These are phyloP conservation scores for Omphaloscelis lunosa DNA, from an alignment of 2,888 invertebrate species.

Conservation along the genomic window DNA sequence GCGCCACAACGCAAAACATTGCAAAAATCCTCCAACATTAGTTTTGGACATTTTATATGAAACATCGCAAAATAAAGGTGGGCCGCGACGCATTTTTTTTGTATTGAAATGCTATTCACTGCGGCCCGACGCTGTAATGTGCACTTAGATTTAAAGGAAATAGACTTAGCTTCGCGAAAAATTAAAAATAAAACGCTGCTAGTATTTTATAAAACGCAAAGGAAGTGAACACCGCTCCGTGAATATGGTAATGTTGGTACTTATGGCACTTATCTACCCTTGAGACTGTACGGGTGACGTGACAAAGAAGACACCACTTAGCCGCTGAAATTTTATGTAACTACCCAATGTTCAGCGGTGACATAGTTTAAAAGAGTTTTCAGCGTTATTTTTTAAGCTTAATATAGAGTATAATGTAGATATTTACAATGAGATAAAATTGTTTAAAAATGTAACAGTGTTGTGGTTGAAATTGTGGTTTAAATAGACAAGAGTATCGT, in stretches of 20 bases:
- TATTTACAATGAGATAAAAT: neutral
- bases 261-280: slow-evolving; percentile 35
- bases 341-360: slow-evolving; percentile 30
- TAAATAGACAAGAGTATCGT: slow-evolving; percentile 12
- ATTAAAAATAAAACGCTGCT: neutral
- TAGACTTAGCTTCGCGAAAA: neutral
- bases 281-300: slow-evolving; percentile 48
- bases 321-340: slow-evolving; percentile 51
- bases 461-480: slow-evolving; percentile 27
- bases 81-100: neutral
- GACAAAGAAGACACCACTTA: slow-evolving; percentile 56
- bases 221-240: slow-evolving; percentile 32
- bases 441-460: neutral
- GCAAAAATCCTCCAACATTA: neutral
- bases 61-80: too few relatives aligned
- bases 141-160: neutral
- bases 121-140: neutral
- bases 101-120: neutral
- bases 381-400: slow-evolving; percentile 11
- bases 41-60: neutral
- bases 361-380: slow-evolving; percentile 20
- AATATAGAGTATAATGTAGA: neutral
- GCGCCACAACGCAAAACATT: neutral
- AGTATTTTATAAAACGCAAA: slow-evolving; percentile 45
- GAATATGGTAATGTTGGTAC: slow-evolving; percentile 60